Base-by-base conservation (phyloP, 2,888 invertebrate genomes). In the Cataglyphis altisquamis region DNA sequence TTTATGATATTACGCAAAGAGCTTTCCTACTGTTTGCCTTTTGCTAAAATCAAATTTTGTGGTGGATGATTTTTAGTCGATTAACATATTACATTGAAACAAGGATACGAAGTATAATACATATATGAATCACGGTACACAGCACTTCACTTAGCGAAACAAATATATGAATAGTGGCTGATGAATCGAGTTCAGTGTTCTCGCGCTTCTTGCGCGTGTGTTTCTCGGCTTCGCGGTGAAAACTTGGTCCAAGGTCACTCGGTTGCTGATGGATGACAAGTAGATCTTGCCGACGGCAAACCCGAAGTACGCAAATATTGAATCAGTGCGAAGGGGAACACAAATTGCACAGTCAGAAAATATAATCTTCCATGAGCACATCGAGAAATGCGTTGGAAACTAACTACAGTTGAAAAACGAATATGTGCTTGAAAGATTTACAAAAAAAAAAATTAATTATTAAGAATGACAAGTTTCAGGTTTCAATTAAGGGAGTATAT, bases 131-230 rank as follows among this genome's bases (percentile, higher is more conserved):
- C 85, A 74, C 84, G 63, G 89, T 90, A 93, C 92, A 92, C 86
- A 90, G 92, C 90, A 92, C 90, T 92, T 90, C 90, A 93, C 92
- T 92, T 91, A 91, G 89, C 82, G 85, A 91, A 90, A 91, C 89
- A 92, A 93, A 93, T 92, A 92, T 92, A 90, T 92, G 88, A 90
- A 87, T 90, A 91, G 90, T 86, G 89, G 81, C 84, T 74, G 87
- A 86, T 84, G 57, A 77, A 66, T 83, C 80, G 87, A 68, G 90
- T 91, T 87, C 91, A 85, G 74, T 36, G 89, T 72, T 86, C 86
- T 75, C 82, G 81, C 85, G 83, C 83, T 66, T 74, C 72, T 83
- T 81, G 84, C 36, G 80, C 82, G 81, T 32, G 75, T 64, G 75
- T 77, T 73, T 83, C 73, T 64, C 72, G 70, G 25, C 74, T 52